Percentiles rank a stretch among this genome's conserved stretches.
Conservation (phyloP, 2,888 invertebrate genomes). For the Polyommatus icarus region DNA sequence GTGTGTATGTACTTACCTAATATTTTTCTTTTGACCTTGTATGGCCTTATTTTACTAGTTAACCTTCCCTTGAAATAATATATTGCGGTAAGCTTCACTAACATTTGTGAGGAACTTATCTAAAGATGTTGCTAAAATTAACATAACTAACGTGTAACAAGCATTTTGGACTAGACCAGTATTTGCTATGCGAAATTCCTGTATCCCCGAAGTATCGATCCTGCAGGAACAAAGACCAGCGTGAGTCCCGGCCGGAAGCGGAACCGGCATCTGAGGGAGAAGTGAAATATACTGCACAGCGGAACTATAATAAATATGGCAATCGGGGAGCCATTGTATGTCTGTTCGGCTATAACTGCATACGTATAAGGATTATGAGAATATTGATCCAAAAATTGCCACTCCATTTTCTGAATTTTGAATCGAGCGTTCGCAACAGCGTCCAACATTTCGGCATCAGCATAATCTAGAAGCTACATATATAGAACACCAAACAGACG, state of each 20-base stretch:
- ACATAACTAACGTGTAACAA: too few species aligned
- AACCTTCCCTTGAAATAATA: too few species aligned
- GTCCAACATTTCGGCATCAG: background rate
- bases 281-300: background rate
- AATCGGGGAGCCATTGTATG: background rate
- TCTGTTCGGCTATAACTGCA: background rate
- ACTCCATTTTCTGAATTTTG: background rate
- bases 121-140: too few species aligned
- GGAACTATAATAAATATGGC: background rate
- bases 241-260: background rate
- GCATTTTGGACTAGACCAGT: background rate
- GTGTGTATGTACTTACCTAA: too few species aligned
- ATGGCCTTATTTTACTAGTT: too few species aligned
- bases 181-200: too few species aligned
- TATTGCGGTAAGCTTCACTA: too few species aligned
- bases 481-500: background rate
- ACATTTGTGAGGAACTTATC: too few species aligned
- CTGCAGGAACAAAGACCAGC: background rate
- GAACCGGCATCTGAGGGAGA: background rate
- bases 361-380: too few species aligned
- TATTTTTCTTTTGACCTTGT: too few species aligned
- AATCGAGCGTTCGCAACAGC: background rate
- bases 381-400: too few species aligned
- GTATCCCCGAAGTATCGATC: background rate
- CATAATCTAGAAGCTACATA: too few species aligned